Base-by-base conservation (phyloP, 1,140 invertebrate species). In the Papilio polytes region DNA sequence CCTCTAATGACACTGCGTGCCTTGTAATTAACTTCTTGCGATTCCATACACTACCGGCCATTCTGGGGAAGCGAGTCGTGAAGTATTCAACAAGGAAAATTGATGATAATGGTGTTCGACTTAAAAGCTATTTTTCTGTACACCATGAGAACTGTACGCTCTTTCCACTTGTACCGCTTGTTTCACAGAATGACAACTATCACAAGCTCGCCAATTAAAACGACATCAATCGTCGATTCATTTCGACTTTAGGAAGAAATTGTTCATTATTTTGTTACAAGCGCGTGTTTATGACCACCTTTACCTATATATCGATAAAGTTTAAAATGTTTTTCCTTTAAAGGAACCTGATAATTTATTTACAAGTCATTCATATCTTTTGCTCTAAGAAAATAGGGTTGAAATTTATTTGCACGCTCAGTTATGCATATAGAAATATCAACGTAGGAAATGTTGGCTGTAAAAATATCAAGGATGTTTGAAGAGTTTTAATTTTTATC, bases 151-250 rank as follows among this genome's bases (percentile, higher is more conserved):
- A 63, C 20, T 79, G 4, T 70, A 44, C 22, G 20, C 70, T 12
- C 41, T 26, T 15, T 80, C 63, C 74, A 72, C 51, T 36, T 80
- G 48, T 66, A 20, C 31, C n/a, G 15, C 20, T 31, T n/a, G 41
- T 53, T 77, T 53, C 51, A 76, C 53, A 81, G 80, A 66, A 86
- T 82, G 74, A 82, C 63, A 82, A 76, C 53, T 76, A 85, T 84
- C 53, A 53, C 80, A 53, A 85, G 81, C 41, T 83, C 79, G 81
- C 41, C 84, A 84, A 84, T 85, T 85, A 85, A 84, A 85, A 85
- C 73, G 80, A 80, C 80, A 86, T 81, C 78, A 66, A 66, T 72
- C 70, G 82, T 80, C 82, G 84, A 84, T 88, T 88, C 80, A 82
- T 86, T 85, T 84, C 78, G 79, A 82, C 80, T 83, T 78, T 74